These are phyloP conservation scores for Rhaphigaster nebulosa DNA, from an alignment of 2,888 invertebrate genomes.

Conservation along the genomic window DNA sequence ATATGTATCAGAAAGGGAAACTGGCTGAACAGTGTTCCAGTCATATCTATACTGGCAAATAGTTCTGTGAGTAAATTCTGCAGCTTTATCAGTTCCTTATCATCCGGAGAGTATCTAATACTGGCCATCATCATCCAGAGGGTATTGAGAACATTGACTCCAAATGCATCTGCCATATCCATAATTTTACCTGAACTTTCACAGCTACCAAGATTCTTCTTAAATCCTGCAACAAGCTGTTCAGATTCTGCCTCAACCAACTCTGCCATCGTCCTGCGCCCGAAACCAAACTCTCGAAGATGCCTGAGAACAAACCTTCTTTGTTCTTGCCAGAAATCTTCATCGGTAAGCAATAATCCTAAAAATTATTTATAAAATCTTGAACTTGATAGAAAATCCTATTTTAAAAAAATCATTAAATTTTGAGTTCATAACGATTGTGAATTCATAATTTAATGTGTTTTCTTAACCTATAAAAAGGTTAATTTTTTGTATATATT, in stretches of 20 bases:
- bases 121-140: slow-evolving; percentile 89
- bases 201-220: slow-evolving; percentile 59
- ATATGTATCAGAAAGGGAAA: slow-evolving; percentile 80
- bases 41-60: slow-evolving; percentile 84
- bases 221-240: slow-evolving; percentile 75
- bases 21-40: slow-evolving; percentile 84
- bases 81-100: slow-evolving; percentile 77
- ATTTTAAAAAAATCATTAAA: no score
- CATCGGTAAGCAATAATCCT: slow-evolving; percentile 81
- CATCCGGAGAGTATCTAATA: slow-evolving; percentile 78
- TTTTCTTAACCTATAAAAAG: no score
- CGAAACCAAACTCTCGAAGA: slow-evolving; percentile 86
- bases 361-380: slow-evolving; percentile 3
- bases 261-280: slow-evolving; percentile 81
- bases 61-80: slow-evolving; percentile 80
- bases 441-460: no score
- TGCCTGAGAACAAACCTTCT: slow-evolving; percentile 82
- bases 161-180: slow-evolving; percentile 82
- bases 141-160: slow-evolving; percentile 83
- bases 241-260: slow-evolving; percentile 80
- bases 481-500: no score
- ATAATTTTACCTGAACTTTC: slow-evolving; percentile 70
- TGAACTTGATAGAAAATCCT: no score
- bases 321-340: slow-evolving; percentile 81
- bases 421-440: no score